phyloP scores from a whole-genome alignment of 2,113 vertebrate genomes.

The Callithrix jacchus region DNA sequence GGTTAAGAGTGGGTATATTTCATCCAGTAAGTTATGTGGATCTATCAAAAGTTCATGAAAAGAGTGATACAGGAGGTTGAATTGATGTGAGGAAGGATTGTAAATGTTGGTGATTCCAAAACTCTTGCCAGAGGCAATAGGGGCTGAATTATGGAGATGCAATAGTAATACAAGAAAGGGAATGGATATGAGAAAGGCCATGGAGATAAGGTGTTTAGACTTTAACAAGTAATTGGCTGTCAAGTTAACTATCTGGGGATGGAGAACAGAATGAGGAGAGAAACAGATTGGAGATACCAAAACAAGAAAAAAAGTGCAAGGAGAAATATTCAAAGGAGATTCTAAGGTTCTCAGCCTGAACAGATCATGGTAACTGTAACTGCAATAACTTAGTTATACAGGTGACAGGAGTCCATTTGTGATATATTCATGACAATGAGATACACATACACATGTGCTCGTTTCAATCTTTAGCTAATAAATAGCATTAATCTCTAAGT shows the following conservation, averaged over 20 bases:
- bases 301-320: background rate
- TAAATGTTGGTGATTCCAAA: background rate
- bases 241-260: background rate
- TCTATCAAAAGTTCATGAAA: background rate
- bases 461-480: background rate
- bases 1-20: background rate
- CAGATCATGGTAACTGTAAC: background rate
- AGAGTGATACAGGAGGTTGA: background rate
- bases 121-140: background rate
- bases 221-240: background rate
- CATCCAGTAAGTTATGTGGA: background rate
- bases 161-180: background rate
- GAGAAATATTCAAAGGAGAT: background rate
- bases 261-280: background rate
- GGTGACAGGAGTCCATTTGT: background rate
- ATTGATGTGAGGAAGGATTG: background rate
- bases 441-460: background rate
- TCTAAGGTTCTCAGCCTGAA: background rate
- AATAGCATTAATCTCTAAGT: background rate
- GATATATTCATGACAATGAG: background rate
- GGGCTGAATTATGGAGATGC: background rate
- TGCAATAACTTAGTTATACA: background rate
- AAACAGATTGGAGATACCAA: background rate
- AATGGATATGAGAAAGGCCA: background rate
- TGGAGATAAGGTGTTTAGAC: background rate